Evolutionary conservation across 2,113 vertebrate species (phyloP), one percentile per base, ranked within the genome.

Genomic region (Pitta sordida): DNA sequence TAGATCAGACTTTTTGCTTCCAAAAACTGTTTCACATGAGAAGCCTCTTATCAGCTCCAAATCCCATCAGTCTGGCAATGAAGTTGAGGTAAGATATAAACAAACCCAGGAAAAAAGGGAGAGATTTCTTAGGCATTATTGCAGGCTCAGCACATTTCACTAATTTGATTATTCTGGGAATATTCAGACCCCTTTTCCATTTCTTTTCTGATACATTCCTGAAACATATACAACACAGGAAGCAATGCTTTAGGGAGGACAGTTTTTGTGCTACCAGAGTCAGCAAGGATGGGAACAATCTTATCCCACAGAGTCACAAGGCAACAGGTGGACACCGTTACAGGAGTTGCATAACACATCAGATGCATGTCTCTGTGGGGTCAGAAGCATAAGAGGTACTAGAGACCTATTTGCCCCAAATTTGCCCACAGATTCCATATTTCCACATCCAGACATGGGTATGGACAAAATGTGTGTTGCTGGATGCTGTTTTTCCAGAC

Each of bases 401-500:
- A 44, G n/a, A 62, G 34, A 80, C 15, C 30, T 58, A 6, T n/a
- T n/a, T 73, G 41, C 39, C n/a, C 19, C 13, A 74, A 7, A 73
- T 86, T 80, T 91, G 22, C 2, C n/a, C 32, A 13, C 32, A 44
- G 1, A 39, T 58, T 74, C 30, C 21, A 29, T 0, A 0, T 74
- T 62, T 69, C 43, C 67, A 51, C 34, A 52, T 10, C 26, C 51
- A 76, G 14, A 15, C 16, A 6, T 5, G 29, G 36, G 7, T 13
- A 24, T 1, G 23, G 51, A 41, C 46, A 46, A 29, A 52, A 15
- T 15, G 26, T 0, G 0, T 37, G 12, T 49, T 49, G 52, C 46
- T 76, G 58, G 41, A 58, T 37, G 11, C 13, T 36, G 1, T 13
- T 58, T 24, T 79, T 93, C 37, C 2, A 9, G 34, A 71, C 44